phyloP scores from a whole-genome alignment of 2,888 invertebrate genomes.

The Anarsia innoxiella region DNA sequence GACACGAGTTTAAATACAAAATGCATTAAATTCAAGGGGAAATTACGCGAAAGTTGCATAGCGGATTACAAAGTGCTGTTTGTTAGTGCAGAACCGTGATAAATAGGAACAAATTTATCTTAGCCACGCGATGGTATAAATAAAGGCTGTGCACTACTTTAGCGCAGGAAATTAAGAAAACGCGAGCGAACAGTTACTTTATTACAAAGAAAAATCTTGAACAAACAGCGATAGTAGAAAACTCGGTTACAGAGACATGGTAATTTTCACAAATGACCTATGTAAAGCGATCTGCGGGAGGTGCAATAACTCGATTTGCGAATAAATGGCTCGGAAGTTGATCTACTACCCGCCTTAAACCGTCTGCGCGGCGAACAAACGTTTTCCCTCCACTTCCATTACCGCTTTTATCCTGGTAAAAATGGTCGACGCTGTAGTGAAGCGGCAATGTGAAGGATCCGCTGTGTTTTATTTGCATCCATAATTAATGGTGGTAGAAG shows the following conservation, averaged over 20 bases:
- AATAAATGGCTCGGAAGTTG: conserved; percentile 70
- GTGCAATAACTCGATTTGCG: conserved; percentile 71
- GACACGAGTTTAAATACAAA: conserved; percentile 58
- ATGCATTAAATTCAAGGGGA: conserved; percentile 45
- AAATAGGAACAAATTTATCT: conserved; percentile 50
- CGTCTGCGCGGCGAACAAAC: conserved; percentile 39
- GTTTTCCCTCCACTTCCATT: conserved; percentile 46
- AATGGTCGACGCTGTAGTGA: conserved; percentile 35
- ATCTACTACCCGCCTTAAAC: conserved; percentile 46
- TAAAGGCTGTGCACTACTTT: conserved; percentile 42
- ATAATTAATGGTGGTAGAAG: conserved; percentile 44
- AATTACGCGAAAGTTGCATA: conserved; percentile 36
- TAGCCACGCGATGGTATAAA: conserved; percentile 48
- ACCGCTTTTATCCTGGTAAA: conserved; percentile 29
- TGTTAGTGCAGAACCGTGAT: conserved; percentile 43
- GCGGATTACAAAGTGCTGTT: conserved; percentile 32
- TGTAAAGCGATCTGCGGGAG: conserved; percentile 61
- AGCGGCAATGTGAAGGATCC: conserved; percentile 53
- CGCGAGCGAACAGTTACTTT: not conserved
- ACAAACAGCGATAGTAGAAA: not conserved
- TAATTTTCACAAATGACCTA: conserved; percentile 65
- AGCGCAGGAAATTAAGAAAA: conserved; percentile 50
- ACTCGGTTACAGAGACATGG: conserved; percentile 19
- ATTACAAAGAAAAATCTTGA: not conserved
- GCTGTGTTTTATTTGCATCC: conserved; percentile 40